Evolutionary conservation across 2,797 vertebrate species (phyloP), one percentile per base, ranked within the genome.

Genomic region (Chelon auratus): DNA sequence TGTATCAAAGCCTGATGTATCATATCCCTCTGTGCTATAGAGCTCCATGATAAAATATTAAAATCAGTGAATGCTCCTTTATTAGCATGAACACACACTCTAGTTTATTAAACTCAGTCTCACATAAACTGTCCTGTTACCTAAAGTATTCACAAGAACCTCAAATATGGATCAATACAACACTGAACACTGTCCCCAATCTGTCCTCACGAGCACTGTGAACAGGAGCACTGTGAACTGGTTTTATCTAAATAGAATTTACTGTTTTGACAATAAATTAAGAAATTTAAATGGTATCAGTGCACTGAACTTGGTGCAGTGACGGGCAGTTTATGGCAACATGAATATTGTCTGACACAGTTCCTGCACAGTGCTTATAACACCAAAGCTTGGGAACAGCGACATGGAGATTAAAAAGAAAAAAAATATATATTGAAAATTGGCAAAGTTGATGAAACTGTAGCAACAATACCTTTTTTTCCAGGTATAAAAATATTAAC

Each of bases 401-500:
- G 6, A 57, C 37, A 14, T 14, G 1, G 17, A 17, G 17, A 36
- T 20, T 18, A 47, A 56, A 20, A 47, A 13, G 0, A 36, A 56
- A 54, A 68, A 17, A 18, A 3, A 47, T 17, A 47, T 47, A 18
- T 5, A 8, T 17, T 47, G n/a, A 47, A 47, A 47, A 43, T 3
- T n/a, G 3, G 17, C 8, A 40, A 18, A 43, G 42, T 40, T 47
- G 39, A 71, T 51, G 26, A 30, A 72, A 68, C 37, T 51, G 51
- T 20, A 33, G 61, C 33, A 64, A 79, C 62, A 63, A 74, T 9
- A 72, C 37, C 24, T 37, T 50, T 68, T 26, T 20, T 0, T 15
- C 15, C 39, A 47, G 57, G 56, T 67, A 51, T 36, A 66, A 75
- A 72, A 84, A 30, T 33, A 33, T 4, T 57, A 43, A 6, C 15